phyloP scores from a whole-genome alignment of 2,888 invertebrate genomes.

The Harpagoxenus sublaevis region DNA sequence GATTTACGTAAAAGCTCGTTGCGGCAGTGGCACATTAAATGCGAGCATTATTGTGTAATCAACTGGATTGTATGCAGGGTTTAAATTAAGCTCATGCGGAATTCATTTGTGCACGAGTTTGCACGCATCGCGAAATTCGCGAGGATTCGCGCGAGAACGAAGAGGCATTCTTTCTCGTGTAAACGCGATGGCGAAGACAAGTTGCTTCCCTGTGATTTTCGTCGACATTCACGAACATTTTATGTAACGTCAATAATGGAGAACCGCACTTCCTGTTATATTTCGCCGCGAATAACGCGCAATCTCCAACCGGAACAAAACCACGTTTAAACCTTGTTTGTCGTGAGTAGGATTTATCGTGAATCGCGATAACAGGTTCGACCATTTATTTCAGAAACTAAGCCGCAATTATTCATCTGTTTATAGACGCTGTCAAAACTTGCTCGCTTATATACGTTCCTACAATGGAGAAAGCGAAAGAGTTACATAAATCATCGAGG shows the following conservation, averaged over 20 bases:
- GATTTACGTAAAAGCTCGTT: conserved; percentile 15
- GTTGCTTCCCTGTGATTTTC: conserved; percentile 64
- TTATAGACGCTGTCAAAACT: conserved; percentile 26
- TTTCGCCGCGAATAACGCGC: not conserved
- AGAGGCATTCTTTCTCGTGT: conserved; percentile 36
- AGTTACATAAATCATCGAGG: conserved; percentile 46
- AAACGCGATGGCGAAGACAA: conserved; percentile 22
- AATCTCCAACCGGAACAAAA: conserved; percentile 22
- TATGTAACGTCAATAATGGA: conserved; percentile 45
- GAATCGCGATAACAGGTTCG: conserved; percentile 34
- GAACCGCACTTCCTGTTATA: conserved; percentile 34
- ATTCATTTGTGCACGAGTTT: conserved; percentile 59
- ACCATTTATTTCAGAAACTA: conserved; percentile 17
- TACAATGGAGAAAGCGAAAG: conserved; percentile 51
- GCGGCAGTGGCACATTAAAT: conserved; percentile 39
- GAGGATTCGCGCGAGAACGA: conserved; percentile 55
- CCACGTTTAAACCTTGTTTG: not conserved
- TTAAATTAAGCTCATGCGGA: conserved; percentile 45
- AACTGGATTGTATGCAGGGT: conserved; percentile 55
- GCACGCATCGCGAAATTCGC: not conserved
- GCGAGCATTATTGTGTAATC: conserved; percentile 55
- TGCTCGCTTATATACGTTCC: not conserved
- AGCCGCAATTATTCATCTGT: conserved; percentile 28
- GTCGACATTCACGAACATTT: conserved; percentile 53
- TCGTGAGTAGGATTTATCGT: conserved; percentile 12